These are phyloP conservation scores for Chaetophractus vellerosus DNA, from an alignment of 2,797 vertebrate genomes.

Conservation along the genomic window DNA sequence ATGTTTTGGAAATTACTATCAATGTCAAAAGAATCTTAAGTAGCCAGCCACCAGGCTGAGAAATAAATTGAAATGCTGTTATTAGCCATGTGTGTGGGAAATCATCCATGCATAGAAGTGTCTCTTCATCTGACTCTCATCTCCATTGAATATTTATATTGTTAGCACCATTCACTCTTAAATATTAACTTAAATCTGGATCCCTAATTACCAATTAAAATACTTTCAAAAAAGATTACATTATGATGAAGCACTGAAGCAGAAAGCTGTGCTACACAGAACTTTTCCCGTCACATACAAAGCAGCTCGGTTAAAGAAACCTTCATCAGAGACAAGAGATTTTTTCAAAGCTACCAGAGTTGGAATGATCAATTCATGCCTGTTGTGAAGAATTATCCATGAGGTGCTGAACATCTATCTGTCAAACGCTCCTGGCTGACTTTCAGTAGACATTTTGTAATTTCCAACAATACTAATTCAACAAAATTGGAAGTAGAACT, in stretches of 20 bases:
- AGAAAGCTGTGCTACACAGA: not conserved
- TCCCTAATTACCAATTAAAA: slow-evolving; percentile 34
- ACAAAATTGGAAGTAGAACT: not conserved
- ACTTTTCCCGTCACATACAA: not conserved
- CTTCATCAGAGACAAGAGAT: not conserved
- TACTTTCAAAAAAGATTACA: not conserved
- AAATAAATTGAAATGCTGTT: slow-evolving; percentile 65
- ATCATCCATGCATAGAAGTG: not conserved
- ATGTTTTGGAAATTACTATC: slow-evolving; percentile 25
- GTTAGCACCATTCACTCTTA: slow-evolving; percentile 5
- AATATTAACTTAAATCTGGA: not conserved
- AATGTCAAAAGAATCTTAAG: slow-evolving; percentile 15
- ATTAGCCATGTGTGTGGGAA: not conserved
- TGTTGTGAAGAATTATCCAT: not conserved
- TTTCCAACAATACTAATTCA: slow-evolving; percentile 49
- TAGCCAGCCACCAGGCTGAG: not conserved
- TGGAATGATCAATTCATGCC: not conserved
- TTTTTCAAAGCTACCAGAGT: too few relatives aligned
- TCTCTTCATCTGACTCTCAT: slow-evolving; percentile 32
- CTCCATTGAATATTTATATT: slow-evolving; percentile 50
- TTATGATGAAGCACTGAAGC: not conserved
- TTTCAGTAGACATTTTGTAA: slow-evolving; percentile 44
- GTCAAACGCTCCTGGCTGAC: slow-evolving; percentile 31
- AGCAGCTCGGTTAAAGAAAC: not conserved
- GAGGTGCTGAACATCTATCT: not conserved